A percentile compares a stretch with the other conserved stretches of the same genome.
phyloP scores from a whole-genome alignment of 2,888 invertebrate species.

The Frankliniella fusca region DNA sequence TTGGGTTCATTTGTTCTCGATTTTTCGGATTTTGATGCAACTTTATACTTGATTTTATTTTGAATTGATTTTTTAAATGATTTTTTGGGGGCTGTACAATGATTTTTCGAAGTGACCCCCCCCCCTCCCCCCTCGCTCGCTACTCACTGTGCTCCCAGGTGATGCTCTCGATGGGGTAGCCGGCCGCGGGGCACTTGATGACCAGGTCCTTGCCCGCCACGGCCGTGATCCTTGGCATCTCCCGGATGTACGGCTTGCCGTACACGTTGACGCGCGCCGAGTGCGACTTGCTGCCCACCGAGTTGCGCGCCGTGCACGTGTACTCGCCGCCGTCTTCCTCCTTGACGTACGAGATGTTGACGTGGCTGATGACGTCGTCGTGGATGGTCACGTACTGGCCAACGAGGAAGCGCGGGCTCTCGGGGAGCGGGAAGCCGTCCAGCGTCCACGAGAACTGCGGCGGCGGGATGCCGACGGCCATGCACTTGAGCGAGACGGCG shows the following conservation, averaged over 20 bases:
- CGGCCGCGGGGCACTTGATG: conserved; percentile 85
- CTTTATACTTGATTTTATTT: no score
- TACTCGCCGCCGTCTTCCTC: conserved; percentile 89
- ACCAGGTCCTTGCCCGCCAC: conserved; percentile 78
- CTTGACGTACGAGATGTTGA: conserved; percentile 81
- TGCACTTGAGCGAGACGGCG: conserved; percentile 85
- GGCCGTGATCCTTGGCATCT: conserved; percentile 84
- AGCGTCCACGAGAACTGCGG: conserved; percentile 89
- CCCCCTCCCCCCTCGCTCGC: no score
- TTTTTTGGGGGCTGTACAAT: no score
- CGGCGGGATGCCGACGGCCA: conserved; percentile 90
- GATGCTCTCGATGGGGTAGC: conserved; percentile 80
- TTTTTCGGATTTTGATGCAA: no score
- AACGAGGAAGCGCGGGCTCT: conserved; percentile 74
- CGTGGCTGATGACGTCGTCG: conserved; percentile 88
- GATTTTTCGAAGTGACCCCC: no score
- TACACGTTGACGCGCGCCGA: conserved; percentile 84
- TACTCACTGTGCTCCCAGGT: conserved; percentile 83
- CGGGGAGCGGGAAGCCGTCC: conserved; percentile 80
- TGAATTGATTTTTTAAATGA: no score
- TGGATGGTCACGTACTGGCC: conserved; percentile 89
- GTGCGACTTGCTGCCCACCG: conserved; percentile 74
- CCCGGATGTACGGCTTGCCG: conserved; percentile 74
- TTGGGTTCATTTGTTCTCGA: no score
- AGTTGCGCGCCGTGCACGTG: conserved; percentile 77